Base-by-base conservation (phyloP, 2,888 invertebrate genomes). In the Eupithecia centaureata region DNA sequence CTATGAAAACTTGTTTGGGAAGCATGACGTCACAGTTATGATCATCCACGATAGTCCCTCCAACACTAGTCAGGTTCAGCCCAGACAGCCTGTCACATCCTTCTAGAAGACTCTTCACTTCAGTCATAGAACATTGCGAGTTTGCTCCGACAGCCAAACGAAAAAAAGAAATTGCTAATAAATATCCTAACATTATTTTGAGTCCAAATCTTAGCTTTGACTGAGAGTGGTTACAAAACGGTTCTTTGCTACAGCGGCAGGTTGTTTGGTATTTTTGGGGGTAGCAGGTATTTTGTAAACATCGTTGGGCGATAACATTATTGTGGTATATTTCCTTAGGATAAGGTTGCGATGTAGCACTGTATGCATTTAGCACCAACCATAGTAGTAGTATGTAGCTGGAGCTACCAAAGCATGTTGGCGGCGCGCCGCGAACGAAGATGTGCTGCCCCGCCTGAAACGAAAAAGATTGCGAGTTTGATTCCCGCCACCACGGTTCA, bases 11-110 rank as follows among this genome's bases (percentile, higher is more conserved):
- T 83, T 91, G 90, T 71, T 92, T 93, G 0, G 93, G 93, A 8
- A 93, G 78, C 18, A 93, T 73, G 2, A 91, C 86, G 73, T 92
- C 92, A 68, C 93, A 93, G 66, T 93, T 93, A 71, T 93, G 92
- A 54, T 93, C 92, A 65, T 92, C 89, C 5, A 93, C 85, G 27
- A 92, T 86, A 0, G 92, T 93, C 0, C 92, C 93, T 1, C 91
- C 92, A 0, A 87, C 81, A 60, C 84, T 90, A 0, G 90, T 92
- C 22, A 93, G 73, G 70, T 91, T 91, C n/a, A 93, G 72, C 1
- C 92, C 93, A 13, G 74, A 76, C 54, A 93, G 73, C 4, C 85
- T 80, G 35, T 90, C 89, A 73, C 93, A 93, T 2, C 92, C 92
- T 72, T 92, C 90, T 15, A 91, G 63, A n/a, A 92, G 78, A 73